Evolutionary conservation across 2,797 vertebrate genomes (phyloP).

Genomic region (Hirundo rustica): DNA sequence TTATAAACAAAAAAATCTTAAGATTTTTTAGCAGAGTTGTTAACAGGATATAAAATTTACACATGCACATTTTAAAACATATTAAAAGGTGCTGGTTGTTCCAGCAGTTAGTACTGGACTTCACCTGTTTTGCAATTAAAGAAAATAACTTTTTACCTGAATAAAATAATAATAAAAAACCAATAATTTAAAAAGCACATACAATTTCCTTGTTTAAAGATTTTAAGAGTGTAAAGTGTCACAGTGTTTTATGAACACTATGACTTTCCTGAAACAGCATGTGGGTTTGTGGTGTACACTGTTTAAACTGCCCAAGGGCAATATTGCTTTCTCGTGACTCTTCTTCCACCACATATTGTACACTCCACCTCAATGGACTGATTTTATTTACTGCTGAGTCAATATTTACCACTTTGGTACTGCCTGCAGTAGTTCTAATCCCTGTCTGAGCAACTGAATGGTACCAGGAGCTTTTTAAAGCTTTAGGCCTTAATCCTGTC

Average conservation of each 20-base stretch:
- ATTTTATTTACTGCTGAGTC: conserved; percentile 62
- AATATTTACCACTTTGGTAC: conserved; percentile 46
- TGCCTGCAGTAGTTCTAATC: conserved; percentile 39
- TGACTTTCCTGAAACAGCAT: background rate
- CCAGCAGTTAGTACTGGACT: background rate
- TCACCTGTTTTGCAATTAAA: background rate
- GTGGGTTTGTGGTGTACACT: background rate
- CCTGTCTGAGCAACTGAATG: conserved; percentile 31
- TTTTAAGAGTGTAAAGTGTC: background rate
- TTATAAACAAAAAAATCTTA: background rate
- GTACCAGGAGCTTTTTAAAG: conserved; percentile 18
- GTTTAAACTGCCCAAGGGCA: background rate
- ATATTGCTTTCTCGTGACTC: conserved; percentile 23
- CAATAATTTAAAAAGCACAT: background rate
- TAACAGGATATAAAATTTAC: background rate
- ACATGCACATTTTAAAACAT: background rate
- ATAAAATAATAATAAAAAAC: background rate
- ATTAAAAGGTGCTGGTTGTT: background rate
- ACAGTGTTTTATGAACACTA: background rate
- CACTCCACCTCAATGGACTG: background rate
- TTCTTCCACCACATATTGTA: background rate
- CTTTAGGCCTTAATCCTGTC: background rate
- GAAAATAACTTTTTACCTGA: background rate
- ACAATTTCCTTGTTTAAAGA: background rate
- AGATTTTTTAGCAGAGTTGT: background rate